Evolutionary conservation across 2,888 invertebrate species (phyloP).

Genomic region (Tipula unca): DNA sequence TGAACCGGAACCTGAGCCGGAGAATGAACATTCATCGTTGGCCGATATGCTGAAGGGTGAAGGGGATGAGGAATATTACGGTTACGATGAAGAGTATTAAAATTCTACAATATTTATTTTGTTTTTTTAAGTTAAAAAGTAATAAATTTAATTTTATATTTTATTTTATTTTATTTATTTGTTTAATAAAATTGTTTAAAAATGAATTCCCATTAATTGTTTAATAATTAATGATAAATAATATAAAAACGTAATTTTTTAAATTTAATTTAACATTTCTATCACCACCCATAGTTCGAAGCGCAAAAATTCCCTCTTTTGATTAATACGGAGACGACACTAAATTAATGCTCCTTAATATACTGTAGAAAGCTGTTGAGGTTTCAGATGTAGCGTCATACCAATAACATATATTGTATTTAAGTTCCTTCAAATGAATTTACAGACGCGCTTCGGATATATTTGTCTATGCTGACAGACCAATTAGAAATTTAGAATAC

Average conservation of each 20-base stretch:
- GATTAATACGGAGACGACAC: too few relatives aligned
- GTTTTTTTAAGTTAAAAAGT: not conserved
- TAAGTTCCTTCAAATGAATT: too few relatives aligned
- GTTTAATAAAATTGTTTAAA: not conserved
- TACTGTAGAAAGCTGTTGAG: too few relatives aligned
- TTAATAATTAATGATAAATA: not conserved
- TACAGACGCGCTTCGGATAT: too few relatives aligned
- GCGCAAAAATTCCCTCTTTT: too few relatives aligned
- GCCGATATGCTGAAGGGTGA: conserved; percentile 53
- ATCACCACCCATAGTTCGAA: too few relatives aligned
- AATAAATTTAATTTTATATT: not conserved
- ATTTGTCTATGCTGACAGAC: too few relatives aligned
- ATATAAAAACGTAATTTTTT: not conserved
- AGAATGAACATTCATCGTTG: conserved; percentile 45
- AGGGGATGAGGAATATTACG: conserved; percentile 58
- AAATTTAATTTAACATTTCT: not conserved
- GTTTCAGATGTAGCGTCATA: too few relatives aligned
- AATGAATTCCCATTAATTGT: not conserved
- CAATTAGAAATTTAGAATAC: too few relatives aligned
- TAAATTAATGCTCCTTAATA: too few relatives aligned
- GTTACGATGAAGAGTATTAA: conserved; percentile 60
- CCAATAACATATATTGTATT: too few relatives aligned
- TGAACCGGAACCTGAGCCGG: conserved; percentile 36
- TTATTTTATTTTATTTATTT: not conserved
- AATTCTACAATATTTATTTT: not conserved